These are phyloP conservation scores for Drosophila robusta DNA, from an alignment of 2,888 invertebrate genomes.

Conservation along the genomic window DNA sequence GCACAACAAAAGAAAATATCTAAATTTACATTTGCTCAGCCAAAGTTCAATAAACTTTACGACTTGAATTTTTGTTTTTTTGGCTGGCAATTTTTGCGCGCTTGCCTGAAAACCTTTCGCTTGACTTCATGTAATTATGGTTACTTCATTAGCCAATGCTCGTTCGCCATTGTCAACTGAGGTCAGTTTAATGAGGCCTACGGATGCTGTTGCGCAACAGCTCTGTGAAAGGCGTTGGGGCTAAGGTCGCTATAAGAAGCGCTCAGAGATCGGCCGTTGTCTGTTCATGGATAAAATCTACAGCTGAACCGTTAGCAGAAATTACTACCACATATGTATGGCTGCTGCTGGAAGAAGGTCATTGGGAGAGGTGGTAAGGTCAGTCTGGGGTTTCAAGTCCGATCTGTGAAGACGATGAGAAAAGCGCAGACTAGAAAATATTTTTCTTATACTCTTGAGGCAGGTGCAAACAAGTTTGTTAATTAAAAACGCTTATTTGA, in stretches of 20 bases:
- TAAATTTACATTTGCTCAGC: slow-evolving; percentile 40
- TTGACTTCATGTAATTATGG: slow-evolving; percentile 41
- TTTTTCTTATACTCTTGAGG: not conserved
- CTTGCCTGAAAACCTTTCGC: slow-evolving; percentile 50
- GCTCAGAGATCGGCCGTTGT: slow-evolving; percentile 1
- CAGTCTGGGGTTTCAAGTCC: slow-evolving; percentile 1
- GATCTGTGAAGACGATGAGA: slow-evolving; percentile 1
- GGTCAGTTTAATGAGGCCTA: slow-evolving; percentile 53
- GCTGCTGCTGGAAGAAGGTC: not conserved
- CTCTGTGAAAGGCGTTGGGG: slow-evolving; percentile 18
- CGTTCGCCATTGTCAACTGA: slow-evolving; percentile 61
- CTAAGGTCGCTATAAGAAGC: slow-evolving; percentile 11
- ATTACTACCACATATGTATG: not conserved
- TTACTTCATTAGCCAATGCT: slow-evolving; percentile 42
- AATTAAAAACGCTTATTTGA: not conserved
- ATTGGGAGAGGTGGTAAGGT: slow-evolving; percentile 6
- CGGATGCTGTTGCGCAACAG: slow-evolving; percentile 23
- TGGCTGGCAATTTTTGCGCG: not conserved
- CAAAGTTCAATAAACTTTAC: slow-evolving; percentile 73
- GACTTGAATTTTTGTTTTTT: slow-evolving; percentile 8
- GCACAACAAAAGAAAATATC: slow-evolving; percentile 20
- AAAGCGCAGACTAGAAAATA: not conserved
- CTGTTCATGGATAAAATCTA: not conserved
- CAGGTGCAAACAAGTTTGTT: not conserved
- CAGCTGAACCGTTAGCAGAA: not conserved